Conservation (phyloP, 2,888 invertebrate species). For the Nebria salina region DNA sequence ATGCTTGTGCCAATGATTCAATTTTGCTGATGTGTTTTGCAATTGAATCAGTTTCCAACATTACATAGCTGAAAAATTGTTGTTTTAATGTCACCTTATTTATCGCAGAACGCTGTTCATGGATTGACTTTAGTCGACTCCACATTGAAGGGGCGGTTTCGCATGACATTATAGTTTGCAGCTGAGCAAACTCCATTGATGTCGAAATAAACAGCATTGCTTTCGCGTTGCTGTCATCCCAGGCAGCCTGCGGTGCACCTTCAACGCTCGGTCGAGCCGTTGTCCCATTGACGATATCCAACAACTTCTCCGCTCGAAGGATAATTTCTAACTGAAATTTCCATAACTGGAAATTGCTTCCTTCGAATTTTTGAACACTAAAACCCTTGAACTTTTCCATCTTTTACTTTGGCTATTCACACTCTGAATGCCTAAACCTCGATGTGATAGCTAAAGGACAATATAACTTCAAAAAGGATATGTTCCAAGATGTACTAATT, state of each 20-base stretch:
- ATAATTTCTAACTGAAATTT: constrained; percentile 48
- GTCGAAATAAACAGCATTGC: constrained; percentile 42
- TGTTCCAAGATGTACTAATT: too few relatives aligned
- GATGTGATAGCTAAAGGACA: constrained; percentile 1
- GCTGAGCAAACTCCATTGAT: constrained; percentile 40
- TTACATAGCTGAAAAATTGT: constrained; percentile 28
- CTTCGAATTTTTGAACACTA: constrained; percentile 49
- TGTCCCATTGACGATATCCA: constrained; percentile 14
- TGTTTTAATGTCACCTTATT: constrained; percentile 48
- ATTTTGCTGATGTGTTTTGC: constrained; percentile 48
- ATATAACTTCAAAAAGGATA: background rate
- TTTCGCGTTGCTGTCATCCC: constrained; percentile 31
- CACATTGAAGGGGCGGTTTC: constrained; percentile 41
- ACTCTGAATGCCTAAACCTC: background rate
- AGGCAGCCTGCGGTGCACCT: constrained; percentile 13
- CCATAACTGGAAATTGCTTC: constrained; percentile 51
- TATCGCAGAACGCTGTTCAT: constrained; percentile 45
- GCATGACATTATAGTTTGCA: constrained; percentile 36
- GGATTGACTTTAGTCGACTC: constrained; percentile 43
- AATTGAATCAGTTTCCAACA: constrained; percentile 30
- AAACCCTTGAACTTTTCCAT: constrained; percentile 4
- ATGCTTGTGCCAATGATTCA: constrained; percentile 42
- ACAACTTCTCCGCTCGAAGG: background rate
- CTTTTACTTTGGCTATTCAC: background rate
- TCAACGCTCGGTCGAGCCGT: background rate